Base-by-base conservation (phyloP, 2,888 invertebrate genomes). In the Hirtodrosophila duncani region DNA sequence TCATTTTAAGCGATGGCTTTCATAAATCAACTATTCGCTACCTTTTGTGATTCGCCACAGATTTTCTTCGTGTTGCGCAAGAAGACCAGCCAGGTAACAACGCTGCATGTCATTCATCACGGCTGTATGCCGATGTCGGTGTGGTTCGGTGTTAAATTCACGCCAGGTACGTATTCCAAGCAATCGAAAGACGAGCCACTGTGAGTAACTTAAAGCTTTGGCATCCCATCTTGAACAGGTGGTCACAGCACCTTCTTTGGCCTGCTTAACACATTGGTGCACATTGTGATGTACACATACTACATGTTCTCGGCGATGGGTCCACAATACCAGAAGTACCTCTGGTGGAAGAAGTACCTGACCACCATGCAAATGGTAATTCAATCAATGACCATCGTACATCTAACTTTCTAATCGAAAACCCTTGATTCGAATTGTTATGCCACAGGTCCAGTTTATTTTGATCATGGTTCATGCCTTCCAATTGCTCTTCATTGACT, bases 81-180 rank as follows among this genome's bases (percentile, higher is more conserved):
- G 90, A 98, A 98, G 89, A 93, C 93, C 85, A 92, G 94, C 86
- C 97, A 98, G 87, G 93, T 98, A 72, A 94, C 96, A 51, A 94
- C 95, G 5, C 90, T 98, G 34, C 98, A 98, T 88, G 97, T 98
- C 45, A 96, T 97, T 84, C 98, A 98, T 88, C 98, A 98, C 87
- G 97, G 97, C 66, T 93, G 96, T 82, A 98, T 98, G 97, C 98
- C 98, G 24, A 93, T 97, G 93, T 96, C 96, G 3, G 97, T 97
- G 59, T 98, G 98, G 97, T 96, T 97, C 86, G 98, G 97, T 39
- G 96, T 97, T 43, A 96, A 96, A 88, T 97, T 96, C 89, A 96
- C 95, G 16, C 96, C 97, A 84, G 94, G 94, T 93, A 33, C 30
- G 41, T 36, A 10, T 17, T 8, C 1, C 5, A 4, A 4, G 3